Evolutionary conservation across 1,140 invertebrate species (phyloP).

Genomic region (Melitaea cinxia): DNA sequence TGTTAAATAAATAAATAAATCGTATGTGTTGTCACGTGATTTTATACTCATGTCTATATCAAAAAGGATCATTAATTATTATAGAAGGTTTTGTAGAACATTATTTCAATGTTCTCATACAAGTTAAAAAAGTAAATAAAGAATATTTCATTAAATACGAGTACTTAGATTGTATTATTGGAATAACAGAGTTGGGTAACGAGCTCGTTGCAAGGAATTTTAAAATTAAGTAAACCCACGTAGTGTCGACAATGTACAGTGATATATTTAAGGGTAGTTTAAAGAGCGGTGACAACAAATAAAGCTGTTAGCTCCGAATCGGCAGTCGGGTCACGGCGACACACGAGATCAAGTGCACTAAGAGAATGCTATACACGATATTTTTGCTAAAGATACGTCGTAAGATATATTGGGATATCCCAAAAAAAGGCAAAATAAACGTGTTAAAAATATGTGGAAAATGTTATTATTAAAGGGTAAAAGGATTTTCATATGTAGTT

Average conservation of each 20-base stretch:
- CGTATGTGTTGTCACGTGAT: no score
- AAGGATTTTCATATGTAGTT: no score
- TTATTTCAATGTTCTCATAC: no score
- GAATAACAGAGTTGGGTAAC: not conserved
- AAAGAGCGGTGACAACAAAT: conserved; percentile 72
- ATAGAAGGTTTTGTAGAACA: no score
- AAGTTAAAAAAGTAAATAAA: no score
- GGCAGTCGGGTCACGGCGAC: conserved; percentile 68
- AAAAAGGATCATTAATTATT: no score
- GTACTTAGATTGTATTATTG: not conserved
- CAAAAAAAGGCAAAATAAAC: no score
- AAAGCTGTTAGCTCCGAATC: conserved; percentile 70
- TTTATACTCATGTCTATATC: no score
- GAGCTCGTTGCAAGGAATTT: not conserved
- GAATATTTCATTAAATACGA: no score
- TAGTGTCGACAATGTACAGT: conserved; percentile 32
- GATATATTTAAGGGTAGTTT: conserved; percentile 49
- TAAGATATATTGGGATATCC: not conserved
- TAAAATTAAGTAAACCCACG: conserved; percentile 21
- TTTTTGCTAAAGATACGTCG: conserved; percentile 30
- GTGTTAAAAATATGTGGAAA: no score
- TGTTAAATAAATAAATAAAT: no score
- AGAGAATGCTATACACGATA: conserved; percentile 40
- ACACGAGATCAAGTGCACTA: conserved; percentile 68
- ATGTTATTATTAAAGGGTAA: no score